These are phyloP conservation scores for Eristalis pertinax DNA, from an alignment of 2,888 invertebrate genomes.

Conservation along the genomic window DNA sequence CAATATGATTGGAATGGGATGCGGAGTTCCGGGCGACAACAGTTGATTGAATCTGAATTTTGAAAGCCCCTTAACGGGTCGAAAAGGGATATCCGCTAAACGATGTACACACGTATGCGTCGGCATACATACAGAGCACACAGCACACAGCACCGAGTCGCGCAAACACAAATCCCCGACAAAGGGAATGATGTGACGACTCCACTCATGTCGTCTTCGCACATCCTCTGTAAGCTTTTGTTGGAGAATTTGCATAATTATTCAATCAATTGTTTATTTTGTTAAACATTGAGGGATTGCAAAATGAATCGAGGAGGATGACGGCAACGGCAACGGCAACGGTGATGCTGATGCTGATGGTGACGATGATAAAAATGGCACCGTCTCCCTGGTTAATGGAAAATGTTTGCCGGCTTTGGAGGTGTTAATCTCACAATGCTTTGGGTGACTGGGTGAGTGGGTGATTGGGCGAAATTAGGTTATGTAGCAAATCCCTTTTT, in stretches of 20 bases:
- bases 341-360: constrained; percentile 14
- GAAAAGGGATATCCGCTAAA: constrained; percentile 63
- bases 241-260: constrained; percentile 66
- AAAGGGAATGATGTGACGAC: constrained; percentile 49
- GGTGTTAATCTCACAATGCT: constrained; percentile 54
- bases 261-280: constrained; percentile 71
- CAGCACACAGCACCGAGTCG: not conserved
- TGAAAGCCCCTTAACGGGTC: constrained; percentile 64
- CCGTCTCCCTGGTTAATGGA: constrained; percentile 42
- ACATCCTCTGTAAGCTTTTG: constrained; percentile 39
- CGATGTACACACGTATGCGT: not conserved
- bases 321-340: not conserved
- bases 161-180: constrained; percentile 29
- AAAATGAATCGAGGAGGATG: constrained; percentile 25
- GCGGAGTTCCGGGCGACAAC: constrained; percentile 28
- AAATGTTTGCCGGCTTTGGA: constrained; percentile 59
- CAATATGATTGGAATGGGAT: constrained; percentile 27
- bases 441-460: not conserved
- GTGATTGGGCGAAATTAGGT: constrained; percentile 37
- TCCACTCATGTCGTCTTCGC: constrained; percentile 33
- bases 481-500: constrained; percentile 52
- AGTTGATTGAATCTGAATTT: constrained; percentile 72
- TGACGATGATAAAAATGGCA: not conserved
- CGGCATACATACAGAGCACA: not conserved
- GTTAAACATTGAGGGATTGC: constrained; percentile 64